A percentile compares a stretch with the other conserved stretches of the same genome.
phyloP scores from a whole-genome alignment of 2,888 invertebrate species.

The Thyatira batis region DNA sequence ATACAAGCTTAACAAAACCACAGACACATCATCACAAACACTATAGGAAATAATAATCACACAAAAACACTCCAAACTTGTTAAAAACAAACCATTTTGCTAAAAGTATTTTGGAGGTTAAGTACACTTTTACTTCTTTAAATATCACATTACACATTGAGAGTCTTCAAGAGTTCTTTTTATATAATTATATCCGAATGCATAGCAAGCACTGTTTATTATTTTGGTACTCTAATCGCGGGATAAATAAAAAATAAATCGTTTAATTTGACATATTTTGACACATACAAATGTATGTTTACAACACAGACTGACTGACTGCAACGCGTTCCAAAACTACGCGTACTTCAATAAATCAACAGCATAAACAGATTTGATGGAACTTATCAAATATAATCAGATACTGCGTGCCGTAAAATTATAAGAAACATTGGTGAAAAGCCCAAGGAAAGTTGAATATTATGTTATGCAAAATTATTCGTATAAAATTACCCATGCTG shows the following conservation, averaged over 20 bases:
- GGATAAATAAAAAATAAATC: not conserved
- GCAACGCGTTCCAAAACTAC: not conserved
- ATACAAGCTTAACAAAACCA: not conserved
- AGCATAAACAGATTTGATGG: too few species aligned
- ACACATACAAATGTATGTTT: constrained; percentile 5
- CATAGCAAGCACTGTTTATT: not conserved
- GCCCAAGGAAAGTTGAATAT: too few species aligned
- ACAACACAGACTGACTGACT: not conserved
- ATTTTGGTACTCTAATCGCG: not conserved
- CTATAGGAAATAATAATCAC: not conserved
- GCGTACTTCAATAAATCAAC: too few species aligned
- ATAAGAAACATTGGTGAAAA: too few species aligned
- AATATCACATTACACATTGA: not conserved
- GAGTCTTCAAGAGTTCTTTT: not conserved
- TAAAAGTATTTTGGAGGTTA: not conserved
- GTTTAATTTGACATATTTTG: not conserved
- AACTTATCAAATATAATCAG: too few species aligned
- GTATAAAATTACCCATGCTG: too few species aligned
- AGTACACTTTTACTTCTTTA: not conserved
- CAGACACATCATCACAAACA: constrained; percentile 2
- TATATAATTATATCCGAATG: not conserved
- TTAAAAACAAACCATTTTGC: not conserved
- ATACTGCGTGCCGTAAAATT: too few species aligned
- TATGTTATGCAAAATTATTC: too few species aligned
- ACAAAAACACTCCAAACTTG: not conserved